Conservation (phyloP, 2,797 vertebrate genomes). For the Phoeniculus purpureus region DNA sequence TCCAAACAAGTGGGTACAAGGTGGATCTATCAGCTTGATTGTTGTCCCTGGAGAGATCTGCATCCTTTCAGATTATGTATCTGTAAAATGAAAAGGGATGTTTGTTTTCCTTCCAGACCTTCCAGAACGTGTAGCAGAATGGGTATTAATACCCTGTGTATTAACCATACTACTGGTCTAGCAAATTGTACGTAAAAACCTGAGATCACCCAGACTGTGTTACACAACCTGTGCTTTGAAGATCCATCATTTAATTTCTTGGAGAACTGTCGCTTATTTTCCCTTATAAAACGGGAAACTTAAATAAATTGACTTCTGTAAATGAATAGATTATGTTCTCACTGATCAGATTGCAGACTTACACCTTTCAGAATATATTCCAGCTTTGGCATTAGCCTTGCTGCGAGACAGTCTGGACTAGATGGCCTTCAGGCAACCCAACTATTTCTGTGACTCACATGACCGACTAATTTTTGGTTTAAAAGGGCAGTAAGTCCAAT, state of each 20-base stretch:
- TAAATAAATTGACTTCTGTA: not conserved
- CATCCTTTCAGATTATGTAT: not conserved
- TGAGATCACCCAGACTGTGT: slow-evolving; percentile 15
- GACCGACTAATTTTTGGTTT: not conserved
- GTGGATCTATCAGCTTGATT: not conserved
- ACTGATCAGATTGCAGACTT: not conserved
- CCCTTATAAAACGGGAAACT: not conserved
- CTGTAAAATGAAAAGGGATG: not conserved
- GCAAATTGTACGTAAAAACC: slow-evolving; percentile 17
- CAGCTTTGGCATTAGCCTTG: not conserved
- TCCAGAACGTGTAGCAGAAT: not conserved
- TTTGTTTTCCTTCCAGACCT: not conserved
- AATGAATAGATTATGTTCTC: not conserved
- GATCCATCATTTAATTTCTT: not conserved
- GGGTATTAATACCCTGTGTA: not conserved
- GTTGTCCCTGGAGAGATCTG: not conserved
- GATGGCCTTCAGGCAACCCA: not conserved
- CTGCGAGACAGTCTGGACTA: not conserved
- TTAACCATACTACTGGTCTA: not conserved
- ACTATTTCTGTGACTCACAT: not conserved
- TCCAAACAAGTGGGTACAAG: not conserved
- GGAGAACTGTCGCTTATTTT: slow-evolving; percentile 36
- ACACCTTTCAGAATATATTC: not conserved
- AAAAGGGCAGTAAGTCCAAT: not conserved
- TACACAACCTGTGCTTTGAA: not conserved